Evolutionary conservation across 2,888 invertebrate species (phyloP).

Genomic region (Microctonus aethiopoides): DNA sequence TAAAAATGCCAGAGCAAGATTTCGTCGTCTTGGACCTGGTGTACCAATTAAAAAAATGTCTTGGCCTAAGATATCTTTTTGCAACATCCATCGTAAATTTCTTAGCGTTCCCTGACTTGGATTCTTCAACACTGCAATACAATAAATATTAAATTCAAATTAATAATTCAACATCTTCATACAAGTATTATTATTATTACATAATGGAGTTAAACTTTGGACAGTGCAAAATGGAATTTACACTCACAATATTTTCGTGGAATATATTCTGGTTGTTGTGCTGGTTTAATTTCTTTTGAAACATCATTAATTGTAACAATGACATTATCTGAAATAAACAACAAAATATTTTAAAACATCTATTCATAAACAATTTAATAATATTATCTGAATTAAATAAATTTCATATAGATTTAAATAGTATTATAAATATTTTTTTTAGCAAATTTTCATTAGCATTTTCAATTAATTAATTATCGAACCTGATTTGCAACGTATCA

Average conservation of each 20-base stretch:
- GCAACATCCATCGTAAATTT: constrained; percentile 95
- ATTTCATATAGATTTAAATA: too few relatives aligned
- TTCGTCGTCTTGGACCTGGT: constrained; percentile 85
- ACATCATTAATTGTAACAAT: constrained; percentile 80
- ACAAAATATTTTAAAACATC: too few relatives aligned
- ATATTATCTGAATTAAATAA: too few relatives aligned
- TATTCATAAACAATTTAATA: too few relatives aligned
- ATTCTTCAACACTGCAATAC: constrained; percentile 69
- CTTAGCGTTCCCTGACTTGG: constrained; percentile 79
- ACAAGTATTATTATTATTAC: too few relatives aligned
- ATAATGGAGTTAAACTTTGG: too few relatives aligned
- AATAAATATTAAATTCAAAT: not conserved
- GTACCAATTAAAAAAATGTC: constrained; percentile 95
- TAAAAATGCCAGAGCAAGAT: constrained; percentile 87
- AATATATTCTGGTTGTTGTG: constrained; percentile 83
- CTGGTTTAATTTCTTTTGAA: constrained; percentile 72
- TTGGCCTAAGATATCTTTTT: constrained; percentile 92
- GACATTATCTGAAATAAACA: constrained; percentile 46
- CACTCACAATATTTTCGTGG: constrained; percentile 84
- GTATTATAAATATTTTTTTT: too few relatives aligned
- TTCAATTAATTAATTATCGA: not conserved
- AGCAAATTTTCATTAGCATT: too few relatives aligned
- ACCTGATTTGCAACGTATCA: constrained; percentile 54
- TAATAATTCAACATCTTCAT: too few relatives aligned
- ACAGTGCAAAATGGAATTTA: not conserved